phyloP scores from a whole-genome alignment of 2,113 vertebrate species.

The Notiomystis cincta region DNA sequence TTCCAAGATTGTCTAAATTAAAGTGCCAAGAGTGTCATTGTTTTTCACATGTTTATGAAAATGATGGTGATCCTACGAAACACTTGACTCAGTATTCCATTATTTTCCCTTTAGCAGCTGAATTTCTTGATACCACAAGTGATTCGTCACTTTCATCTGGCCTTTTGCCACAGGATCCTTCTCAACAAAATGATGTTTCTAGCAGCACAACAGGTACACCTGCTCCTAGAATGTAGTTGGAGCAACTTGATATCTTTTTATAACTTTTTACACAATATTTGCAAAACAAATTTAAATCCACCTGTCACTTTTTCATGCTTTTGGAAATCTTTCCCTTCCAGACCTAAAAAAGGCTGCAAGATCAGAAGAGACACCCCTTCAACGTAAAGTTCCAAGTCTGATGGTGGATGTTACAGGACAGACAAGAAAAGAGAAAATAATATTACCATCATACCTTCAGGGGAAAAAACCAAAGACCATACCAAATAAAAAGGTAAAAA shows the following conservation, averaged over 20 bases:
- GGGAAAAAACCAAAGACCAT: constrained; percentile 67
- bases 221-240: background rate
- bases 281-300: background rate
- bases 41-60: background rate
- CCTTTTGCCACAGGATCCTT: background rate
- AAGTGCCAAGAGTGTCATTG: background rate
- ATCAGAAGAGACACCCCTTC: background rate
- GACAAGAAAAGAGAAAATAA: constrained; percentile 74
- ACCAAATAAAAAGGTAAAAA: constrained; percentile 77
- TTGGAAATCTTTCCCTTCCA: constrained; percentile 12
- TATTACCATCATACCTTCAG: constrained; percentile 72
- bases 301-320: background rate
- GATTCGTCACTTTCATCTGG: background rate
- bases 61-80: background rate
- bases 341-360: background rate
- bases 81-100: background rate
- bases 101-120: background rate
- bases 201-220: constrained; percentile 23
- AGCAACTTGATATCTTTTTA: background rate
- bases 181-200: background rate
- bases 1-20: background rate
- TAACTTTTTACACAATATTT: background rate
- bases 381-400: constrained; percentile 45
- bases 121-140: background rate
- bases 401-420: constrained; percentile 74